These are phyloP conservation scores for Laothoe populi DNA, from an alignment of 2,888 invertebrate species.

Conservation along the genomic window DNA sequence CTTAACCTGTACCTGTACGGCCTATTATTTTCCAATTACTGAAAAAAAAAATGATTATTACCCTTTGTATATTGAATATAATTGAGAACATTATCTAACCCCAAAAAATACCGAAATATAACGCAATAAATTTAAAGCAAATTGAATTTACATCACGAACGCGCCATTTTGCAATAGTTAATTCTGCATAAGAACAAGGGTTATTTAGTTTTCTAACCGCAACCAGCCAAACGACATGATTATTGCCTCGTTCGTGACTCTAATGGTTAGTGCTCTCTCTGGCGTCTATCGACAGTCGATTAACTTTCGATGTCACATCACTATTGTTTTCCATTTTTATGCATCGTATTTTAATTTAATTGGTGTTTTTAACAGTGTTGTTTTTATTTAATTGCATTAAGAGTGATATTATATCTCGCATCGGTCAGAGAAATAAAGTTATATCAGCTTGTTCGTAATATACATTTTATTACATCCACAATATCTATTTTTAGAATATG, in stretches of 20 bases:
- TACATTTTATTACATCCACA: neutral
- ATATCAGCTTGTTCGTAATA: neutral
- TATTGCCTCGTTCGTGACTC: slow-evolving; percentile 49
- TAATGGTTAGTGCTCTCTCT: slow-evolving; percentile 34
- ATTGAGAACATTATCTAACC: no score
- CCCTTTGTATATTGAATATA: neutral
- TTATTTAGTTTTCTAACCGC: slow-evolving; percentile 72
- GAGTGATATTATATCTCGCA: neutral
- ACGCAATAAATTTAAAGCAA: slow-evolving; percentile 23
- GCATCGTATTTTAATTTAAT: slow-evolving; percentile 28
- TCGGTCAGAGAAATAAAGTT: neutral
- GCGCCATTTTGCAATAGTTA: slow-evolving; percentile 59
- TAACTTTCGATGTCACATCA: slow-evolving; percentile 40
- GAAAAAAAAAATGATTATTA: neutral
- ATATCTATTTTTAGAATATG: neutral
- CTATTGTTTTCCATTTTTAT: slow-evolving; percentile 36
- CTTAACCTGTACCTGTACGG: no score
- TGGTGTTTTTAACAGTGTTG: slow-evolving; percentile 2
- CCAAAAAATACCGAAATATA: neutral
- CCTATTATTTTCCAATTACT: no score
- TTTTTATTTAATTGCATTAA: slow-evolving; percentile 6
- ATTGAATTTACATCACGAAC: slow-evolving; percentile 27
- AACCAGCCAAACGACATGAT: slow-evolving; percentile 50
- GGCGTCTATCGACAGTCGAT: slow-evolving; percentile 41
- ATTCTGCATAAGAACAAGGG: slow-evolving; percentile 55